phyloP scores from a whole-genome alignment of 2,797 vertebrate species.

The Heliangelus exortis region DNA sequence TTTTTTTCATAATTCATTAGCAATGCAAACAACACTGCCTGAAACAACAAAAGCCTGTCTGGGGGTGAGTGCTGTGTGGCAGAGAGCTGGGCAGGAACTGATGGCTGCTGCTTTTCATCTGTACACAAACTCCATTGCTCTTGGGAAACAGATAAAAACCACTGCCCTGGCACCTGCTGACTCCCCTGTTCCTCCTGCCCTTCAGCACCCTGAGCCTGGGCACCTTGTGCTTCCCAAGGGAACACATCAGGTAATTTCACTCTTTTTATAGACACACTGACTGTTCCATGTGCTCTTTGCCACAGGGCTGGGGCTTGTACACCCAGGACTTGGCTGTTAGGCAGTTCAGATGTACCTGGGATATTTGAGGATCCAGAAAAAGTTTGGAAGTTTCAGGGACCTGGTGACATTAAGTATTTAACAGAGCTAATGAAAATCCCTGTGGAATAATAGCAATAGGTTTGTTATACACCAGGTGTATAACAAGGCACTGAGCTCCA shows the following conservation, averaged over 20 bases:
- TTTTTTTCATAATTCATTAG: background rate
- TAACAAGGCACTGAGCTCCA: background rate
- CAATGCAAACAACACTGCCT: background rate
- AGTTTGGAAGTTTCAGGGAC: background rate
- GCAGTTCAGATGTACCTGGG: background rate
- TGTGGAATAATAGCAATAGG: background rate
- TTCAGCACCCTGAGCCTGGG: fast-evolving
- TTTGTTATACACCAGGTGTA: background rate
- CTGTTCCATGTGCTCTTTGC: background rate
- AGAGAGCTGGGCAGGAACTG: background rate
- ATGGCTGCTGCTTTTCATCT: background rate
- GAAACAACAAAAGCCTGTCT: background rate
- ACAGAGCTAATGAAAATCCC: background rate
- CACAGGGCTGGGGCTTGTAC: background rate
- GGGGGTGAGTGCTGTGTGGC: background rate
- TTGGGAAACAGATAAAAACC: fast-evolving
- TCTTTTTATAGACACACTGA: background rate
- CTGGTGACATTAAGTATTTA: too few species aligned
- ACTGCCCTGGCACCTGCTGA: background rate
- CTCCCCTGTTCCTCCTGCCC: fast-evolving
- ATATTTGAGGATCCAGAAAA: background rate
- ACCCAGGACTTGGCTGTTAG: background rate
- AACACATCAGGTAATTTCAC: background rate
- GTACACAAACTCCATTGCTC: fast-evolving
- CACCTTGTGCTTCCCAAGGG: background rate